Base-by-base conservation (phyloP, 1,140 invertebrate species). In the Halyomorpha halys region DNA sequence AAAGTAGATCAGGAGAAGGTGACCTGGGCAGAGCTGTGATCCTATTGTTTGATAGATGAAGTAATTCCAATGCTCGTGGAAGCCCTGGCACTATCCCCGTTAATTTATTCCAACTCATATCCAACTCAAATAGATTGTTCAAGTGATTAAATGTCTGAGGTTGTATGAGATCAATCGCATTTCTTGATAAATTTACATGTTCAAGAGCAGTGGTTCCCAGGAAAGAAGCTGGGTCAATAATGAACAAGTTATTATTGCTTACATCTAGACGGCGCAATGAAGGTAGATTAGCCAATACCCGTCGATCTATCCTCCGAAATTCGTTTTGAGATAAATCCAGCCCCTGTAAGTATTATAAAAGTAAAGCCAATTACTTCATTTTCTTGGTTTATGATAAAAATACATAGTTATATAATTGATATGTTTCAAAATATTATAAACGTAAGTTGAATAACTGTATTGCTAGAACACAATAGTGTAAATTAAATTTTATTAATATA, bases 311-410 rank as follows among this genome's bases (percentile, higher is more conserved):
- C 3, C 80, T 79, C 53, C 81, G 78, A 65, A 91, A 86, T 64
- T 84, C 83, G 71, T 94, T 94, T 45, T 79, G 77, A 0, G 87
- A 86, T 30, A 93, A 73, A 76, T 93, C 90, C 53, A 94, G 74
- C 0, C 89, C 78, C 76, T 80, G 69, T n/a, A 72, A 63, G 67
- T 11, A 23, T 25, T 21, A 44, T 19, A 49, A 27, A 16, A 21
- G 0, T 27, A 39, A 13, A 9, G 11, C 4, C 1, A 3, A 39
- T 13, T 39, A 39, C 11, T 39, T 39, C 34, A 3, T 11, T 39
- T 39, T 11, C 27, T 30, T 30, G 27, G 27, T 30, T 4, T 8
- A 30, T 30, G 8, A 30, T 4, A 4, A 30, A 4, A 30, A 8
- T 30, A 30, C 8, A 30, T 30, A 30, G 27, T 30, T 30, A 4